A percentile compares a stretch with the other conserved stretches of the same genome.
Conservation (phyloP, 2,888 invertebrate genomes). For the Eucera pruinosa region DNA sequence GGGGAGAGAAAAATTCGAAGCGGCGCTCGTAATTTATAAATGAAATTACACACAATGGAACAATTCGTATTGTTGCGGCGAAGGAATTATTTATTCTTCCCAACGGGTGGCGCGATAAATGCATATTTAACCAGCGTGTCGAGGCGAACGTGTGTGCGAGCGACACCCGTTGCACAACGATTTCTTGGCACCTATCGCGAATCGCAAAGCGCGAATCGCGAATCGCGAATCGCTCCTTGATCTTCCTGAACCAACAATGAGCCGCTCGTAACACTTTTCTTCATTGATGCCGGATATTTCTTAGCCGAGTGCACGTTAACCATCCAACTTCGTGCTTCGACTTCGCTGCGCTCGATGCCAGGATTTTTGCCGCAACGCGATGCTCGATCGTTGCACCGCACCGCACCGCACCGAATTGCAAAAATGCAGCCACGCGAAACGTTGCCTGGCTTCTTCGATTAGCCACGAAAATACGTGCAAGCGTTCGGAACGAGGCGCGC, state of each 20-base stretch:
- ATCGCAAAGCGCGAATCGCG: constrained; percentile 30
- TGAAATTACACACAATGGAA: constrained; percentile 47
- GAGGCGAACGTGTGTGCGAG: constrained; percentile 15
- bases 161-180: constrained; percentile 41
- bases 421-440: not conserved
- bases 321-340: no score
- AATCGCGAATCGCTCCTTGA: constrained; percentile 30
- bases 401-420: no score
- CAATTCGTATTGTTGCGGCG: constrained; percentile 48
- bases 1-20: constrained; percentile 30
- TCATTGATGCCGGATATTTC: constrained; percentile 34
- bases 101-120: constrained; percentile 36
- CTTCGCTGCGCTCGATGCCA: no score
- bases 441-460: not conserved
- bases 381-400: no score
- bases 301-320: not conserved
- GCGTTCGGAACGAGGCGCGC: not conserved
- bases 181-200: constrained; percentile 29
- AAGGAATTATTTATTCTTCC: constrained; percentile 55
- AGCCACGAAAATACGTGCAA: not conserved
- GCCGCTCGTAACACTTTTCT: constrained; percentile 43
- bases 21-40: constrained; percentile 39
- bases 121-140: constrained; percentile 45
- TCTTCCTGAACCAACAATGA: constrained; percentile 42
- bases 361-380: no score